Percentiles rank a stretch among this genome's conserved stretches.
These are phyloP conservation scores for Podarcis cretensis DNA, from an alignment of 2,113 vertebrate species.

Conservation along the genomic window DNA sequence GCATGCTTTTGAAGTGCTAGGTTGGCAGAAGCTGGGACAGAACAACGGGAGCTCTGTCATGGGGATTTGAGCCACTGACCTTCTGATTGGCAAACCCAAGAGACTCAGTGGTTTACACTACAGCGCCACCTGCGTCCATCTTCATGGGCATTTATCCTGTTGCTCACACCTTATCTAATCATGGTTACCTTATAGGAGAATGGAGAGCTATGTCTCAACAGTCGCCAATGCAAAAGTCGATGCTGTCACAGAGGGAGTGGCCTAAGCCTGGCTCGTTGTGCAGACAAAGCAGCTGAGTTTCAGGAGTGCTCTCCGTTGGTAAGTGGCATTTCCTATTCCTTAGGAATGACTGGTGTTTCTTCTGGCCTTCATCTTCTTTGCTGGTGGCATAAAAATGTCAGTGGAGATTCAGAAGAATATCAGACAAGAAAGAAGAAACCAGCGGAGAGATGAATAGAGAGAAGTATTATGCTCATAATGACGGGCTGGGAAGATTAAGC, in stretches of 20 bases:
- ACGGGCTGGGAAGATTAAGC: background rate
- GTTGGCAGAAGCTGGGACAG: too few relatives aligned
- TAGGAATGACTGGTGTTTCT: background rate
- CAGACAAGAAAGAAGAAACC: background rate
- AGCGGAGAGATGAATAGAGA: background rate
- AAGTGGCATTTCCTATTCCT: background rate
- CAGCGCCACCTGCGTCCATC: too few relatives aligned
- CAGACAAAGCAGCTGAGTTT: conserved; percentile 62
- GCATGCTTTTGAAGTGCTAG: too few relatives aligned
- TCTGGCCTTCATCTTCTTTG: background rate
- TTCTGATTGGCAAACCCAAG: too few relatives aligned
- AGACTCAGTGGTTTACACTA: too few relatives aligned
- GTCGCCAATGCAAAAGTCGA: conserved; percentile 77
- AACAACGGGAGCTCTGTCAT: too few relatives aligned
- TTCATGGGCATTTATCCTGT: background rate
- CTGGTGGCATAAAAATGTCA: background rate
- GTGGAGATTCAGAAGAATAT: background rate
- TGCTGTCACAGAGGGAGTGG: conserved; percentile 62
- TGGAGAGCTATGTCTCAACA: conserved; percentile 79
- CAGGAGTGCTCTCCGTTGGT: conserved; percentile 77
- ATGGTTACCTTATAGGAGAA: conserved; percentile 49
- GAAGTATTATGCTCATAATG: background rate
- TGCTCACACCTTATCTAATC: background rate
- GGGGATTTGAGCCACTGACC: too few relatives aligned
- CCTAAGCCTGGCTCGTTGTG: conserved; percentile 76